These are phyloP conservation scores for Drosophila colorata DNA, from an alignment of 2,888 invertebrate species.

Conservation along the genomic window DNA sequence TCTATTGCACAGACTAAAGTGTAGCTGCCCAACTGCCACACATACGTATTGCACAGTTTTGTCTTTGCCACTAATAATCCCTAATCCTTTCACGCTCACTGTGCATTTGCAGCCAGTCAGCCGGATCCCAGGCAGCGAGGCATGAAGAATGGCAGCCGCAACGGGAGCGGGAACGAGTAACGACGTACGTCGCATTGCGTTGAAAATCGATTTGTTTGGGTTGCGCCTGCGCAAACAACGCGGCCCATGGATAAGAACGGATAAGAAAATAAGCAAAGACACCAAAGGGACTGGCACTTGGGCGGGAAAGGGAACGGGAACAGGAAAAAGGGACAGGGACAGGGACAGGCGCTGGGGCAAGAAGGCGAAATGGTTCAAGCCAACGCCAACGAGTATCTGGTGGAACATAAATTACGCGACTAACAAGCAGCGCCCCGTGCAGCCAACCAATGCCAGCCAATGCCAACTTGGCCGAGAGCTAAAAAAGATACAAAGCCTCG, in stretches of 20 bases:
- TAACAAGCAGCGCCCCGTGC: constrained; percentile 83
- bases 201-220: constrained; percentile 85
- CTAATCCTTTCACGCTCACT: constrained; percentile 84
- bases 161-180: constrained; percentile 30
- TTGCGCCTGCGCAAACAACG: constrained; percentile 84
- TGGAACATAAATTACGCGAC: constrained; percentile 84
- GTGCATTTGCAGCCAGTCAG: constrained; percentile 67
- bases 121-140: constrained; percentile 21
- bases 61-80: constrained; percentile 75
- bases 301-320: too few relatives aligned
- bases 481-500: constrained; percentile 67
- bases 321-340: too few relatives aligned
- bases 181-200: constrained; percentile 79
- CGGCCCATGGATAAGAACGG: constrained; percentile 79
- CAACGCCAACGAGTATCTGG: constrained; percentile 83
- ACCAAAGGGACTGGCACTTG: constrained; percentile 43
- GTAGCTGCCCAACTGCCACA: constrained; percentile 6
- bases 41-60: constrained; percentile 39
- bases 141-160: constrained; percentile 30
- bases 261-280: constrained; percentile 81
- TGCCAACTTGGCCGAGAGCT: constrained; percentile 64
- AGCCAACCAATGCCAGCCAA: constrained; percentile 50
- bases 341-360: constrained; percentile 9
- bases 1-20: not conserved
- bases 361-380: constrained; percentile 51